Evolutionary conservation across 2,888 invertebrate genomes (phyloP).

Genomic region (Parasteatoda lunata): DNA sequence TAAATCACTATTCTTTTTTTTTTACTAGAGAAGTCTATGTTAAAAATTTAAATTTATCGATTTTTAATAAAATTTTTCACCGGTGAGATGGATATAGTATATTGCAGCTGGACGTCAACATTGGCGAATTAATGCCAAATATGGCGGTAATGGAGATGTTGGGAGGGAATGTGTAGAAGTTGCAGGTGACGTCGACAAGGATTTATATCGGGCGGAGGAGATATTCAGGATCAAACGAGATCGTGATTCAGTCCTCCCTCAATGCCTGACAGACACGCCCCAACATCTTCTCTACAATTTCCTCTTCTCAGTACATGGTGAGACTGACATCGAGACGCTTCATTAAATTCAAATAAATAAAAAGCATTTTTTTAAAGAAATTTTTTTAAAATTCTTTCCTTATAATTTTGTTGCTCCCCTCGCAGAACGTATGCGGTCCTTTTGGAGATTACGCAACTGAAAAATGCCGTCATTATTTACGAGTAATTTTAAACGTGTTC

Average conservation of each 20-base stretch:
- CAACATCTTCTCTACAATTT: conserved; percentile 15
- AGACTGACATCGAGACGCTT: background rate
- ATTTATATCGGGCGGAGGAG: conserved; percentile 67
- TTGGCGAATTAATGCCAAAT: conserved; percentile 39
- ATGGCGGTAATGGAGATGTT: conserved; percentile 27
- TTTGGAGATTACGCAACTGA: no score
- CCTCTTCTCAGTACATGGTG: background rate
- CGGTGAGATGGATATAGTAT: no score
- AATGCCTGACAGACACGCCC: conserved; percentile 24
- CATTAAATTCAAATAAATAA: background rate
- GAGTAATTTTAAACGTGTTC: no score
- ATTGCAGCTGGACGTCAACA: no score
- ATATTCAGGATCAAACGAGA: conserved; percentile 68
- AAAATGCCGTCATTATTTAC: no score
- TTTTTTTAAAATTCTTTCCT: background rate
- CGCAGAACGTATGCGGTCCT: no score
- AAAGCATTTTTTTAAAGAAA: background rate
- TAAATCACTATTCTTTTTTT: no score
- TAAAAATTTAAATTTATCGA: no score
- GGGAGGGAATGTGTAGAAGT: conserved; percentile 58
- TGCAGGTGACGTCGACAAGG: conserved; percentile 65
- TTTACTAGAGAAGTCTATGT: no score
- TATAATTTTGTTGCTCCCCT: no score
- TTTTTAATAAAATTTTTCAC: no score
- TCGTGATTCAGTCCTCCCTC: conserved; percentile 64